A percentile compares a stretch with the other conserved stretches of the same genome.
Evolutionary conservation across 2,888 invertebrate species (phyloP).

Genomic region (Balanococcus diminutus): DNA sequence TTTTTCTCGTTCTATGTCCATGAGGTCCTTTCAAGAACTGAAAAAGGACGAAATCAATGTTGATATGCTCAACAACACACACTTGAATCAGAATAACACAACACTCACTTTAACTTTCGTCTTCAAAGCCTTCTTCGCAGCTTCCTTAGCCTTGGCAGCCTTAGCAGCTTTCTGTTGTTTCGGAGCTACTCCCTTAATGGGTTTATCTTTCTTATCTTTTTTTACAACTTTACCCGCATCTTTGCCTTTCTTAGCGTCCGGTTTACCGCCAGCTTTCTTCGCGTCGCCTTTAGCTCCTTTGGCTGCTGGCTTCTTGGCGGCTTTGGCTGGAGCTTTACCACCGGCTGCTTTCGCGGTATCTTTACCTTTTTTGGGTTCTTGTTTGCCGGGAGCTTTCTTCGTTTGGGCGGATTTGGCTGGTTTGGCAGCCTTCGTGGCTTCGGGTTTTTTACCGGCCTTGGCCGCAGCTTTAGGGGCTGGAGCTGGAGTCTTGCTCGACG

Average conservation of each 20-base stretch:
- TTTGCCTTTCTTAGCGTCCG: slow-evolving; percentile 61
- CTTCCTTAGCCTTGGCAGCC: slow-evolving; percentile 63
- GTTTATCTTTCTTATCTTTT: slow-evolving; percentile 62
- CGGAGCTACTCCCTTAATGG: slow-evolving; percentile 66
- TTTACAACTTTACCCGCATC: slow-evolving; percentile 57
- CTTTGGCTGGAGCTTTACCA: slow-evolving; percentile 42
- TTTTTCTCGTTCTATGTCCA: slow-evolving; percentile 85
- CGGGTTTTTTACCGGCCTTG: slow-evolving; percentile 60
- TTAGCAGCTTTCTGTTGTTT: slow-evolving; percentile 66
- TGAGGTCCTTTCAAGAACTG: slow-evolving; percentile 89
- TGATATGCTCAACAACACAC: slow-evolving; percentile 29
- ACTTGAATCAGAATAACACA: not conserved
- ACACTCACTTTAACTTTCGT: slow-evolving; percentile 79
- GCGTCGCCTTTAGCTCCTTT: not conserved
- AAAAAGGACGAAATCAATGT: slow-evolving; percentile 58
- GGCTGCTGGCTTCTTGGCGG: not conserved
- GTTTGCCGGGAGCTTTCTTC: slow-evolving; percentile 42
- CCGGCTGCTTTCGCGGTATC: not conserved
- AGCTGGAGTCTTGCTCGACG: slow-evolving; percentile 60
- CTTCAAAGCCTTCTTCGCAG: slow-evolving; percentile 79
- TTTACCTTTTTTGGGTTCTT: slow-evolving; percentile 10
- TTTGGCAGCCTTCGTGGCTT: slow-evolving; percentile 55
- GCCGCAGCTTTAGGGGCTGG: slow-evolving; percentile 59
- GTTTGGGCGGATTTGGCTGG: slow-evolving; percentile 60
- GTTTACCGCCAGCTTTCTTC: slow-evolving; percentile 54